Percentiles rank a stretch among this genome's conserved stretches.
Conservation (phyloP, 1,140 invertebrate genomes). For the Laodelphax striatellus region DNA sequence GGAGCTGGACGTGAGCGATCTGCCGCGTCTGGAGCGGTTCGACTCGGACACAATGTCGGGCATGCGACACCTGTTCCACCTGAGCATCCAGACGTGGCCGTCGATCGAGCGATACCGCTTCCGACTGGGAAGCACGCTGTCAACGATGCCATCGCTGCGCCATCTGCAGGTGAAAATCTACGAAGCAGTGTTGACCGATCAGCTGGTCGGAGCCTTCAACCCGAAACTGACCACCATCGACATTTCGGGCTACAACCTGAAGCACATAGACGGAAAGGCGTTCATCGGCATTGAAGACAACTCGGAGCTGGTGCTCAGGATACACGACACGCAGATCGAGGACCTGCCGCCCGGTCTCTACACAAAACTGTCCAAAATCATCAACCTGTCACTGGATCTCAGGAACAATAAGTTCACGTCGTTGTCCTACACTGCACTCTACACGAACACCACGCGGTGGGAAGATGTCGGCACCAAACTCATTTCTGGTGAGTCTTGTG, state of each 20-base stretch:
- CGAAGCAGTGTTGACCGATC: conserved; percentile 50
- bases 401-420: conserved; percentile 69
- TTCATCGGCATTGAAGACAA: conserved; percentile 45
- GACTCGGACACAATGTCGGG: conserved; percentile 29
- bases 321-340: conserved; percentile 59
- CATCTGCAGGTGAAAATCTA: conserved; percentile 56
- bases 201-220: conserved; percentile 35
- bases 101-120: conserved; percentile 45
- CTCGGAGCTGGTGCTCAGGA: conserved; percentile 57
- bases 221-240: conserved; percentile 66
- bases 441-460: conserved; percentile 73
- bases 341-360: conserved; percentile 68
- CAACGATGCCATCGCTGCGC: conserved; percentile 41
- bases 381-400: conserved; percentile 63
- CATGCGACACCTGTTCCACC: conserved; percentile 19
- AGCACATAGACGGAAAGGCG: conserved; percentile 53
- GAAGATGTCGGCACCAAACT: conserved; percentile 66
- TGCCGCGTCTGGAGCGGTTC: conserved; percentile 29
- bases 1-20: conserved; percentile 25
- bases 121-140: conserved; percentile 45
- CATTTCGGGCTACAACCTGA: conserved; percentile 59
- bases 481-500: no score
- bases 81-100: conserved; percentile 51
- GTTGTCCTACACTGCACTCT: conserved; percentile 71
- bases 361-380: conserved; percentile 54